Evolutionary conservation across 2,113 vertebrate species (phyloP).

Genomic region (Charadrius vociferus): DNA sequence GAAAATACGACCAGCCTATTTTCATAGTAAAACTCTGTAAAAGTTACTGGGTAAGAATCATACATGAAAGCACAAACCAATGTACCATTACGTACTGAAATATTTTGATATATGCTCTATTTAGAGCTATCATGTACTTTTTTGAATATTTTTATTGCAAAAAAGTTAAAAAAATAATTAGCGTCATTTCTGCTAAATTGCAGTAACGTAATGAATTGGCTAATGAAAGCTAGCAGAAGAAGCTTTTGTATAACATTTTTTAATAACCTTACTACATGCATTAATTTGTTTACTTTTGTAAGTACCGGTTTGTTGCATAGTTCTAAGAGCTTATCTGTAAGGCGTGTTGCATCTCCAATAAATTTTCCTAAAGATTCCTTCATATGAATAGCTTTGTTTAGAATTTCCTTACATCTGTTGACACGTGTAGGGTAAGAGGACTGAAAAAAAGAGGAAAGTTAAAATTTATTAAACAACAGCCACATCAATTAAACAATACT

Average conservation of each 20-base stretch:
- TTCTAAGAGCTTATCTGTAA: constrained; percentile 95
- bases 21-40: neutral
- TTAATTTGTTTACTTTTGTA: neutral
- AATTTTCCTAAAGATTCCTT: constrained; percentile 92
- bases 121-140: neutral
- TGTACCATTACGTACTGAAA: neutral
- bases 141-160: neutral
- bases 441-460: constrained; percentile 70
- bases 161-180: neutral
- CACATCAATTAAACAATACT: neutral
- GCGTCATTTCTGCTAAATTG: neutral
- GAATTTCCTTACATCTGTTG: constrained; percentile 95
- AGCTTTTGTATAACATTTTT: neutral
- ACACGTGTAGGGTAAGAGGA: constrained; percentile 93
- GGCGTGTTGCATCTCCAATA: constrained; percentile 89
- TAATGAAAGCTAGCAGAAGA: neutral
- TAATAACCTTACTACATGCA: neutral
- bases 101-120: neutral
- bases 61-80: neutral
- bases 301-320: constrained; percentile 94
- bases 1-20: neutral
- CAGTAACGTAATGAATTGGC: neutral
- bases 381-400: constrained; percentile 89
- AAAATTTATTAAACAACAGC: neutral
- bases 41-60: neutral